Evolutionary conservation across 2,113 vertebrate genomes (phyloP), one percentile per base, ranked within the genome.

Genomic region (Xiphias gladius): DNA sequence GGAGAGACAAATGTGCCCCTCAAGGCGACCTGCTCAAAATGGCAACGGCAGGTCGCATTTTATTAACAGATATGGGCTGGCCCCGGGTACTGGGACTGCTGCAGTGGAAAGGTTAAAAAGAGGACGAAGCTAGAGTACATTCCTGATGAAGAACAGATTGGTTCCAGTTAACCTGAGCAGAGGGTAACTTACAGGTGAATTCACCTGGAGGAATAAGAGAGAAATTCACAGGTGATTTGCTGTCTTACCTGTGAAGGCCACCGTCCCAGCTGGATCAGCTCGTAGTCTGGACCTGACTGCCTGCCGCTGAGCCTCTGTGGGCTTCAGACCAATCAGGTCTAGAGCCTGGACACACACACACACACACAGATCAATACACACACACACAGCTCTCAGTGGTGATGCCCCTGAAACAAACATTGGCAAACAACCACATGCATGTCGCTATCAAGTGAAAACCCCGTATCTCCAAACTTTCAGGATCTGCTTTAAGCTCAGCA

Each of bases 241-340:
- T 19, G n/a, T 67, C 93, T 92, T 92, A 99, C 97, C 97, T 95
- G 96, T 94, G 83, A 96, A 96, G 87, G 95, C 94, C 74, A 97
- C 96, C 9, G 95, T 96, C 74, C 97, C 96, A 19, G 90, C 90
- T 7, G 93, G 92, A 88, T 97, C 96, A 9, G 94, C 91, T 79
- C 86, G 91, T 35, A 98, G 94, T 80, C 95, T 95, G 84, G 96
- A 95, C 91, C 92, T 92, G 78, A 98, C 86, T n/a, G 85, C 77
- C 93, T 96, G 96, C 14, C 94, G 91, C 87, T 98, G 96, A 52
- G 94, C 91, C 54, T 96, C 94, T 48, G 96, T 96, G 70, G 96
- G 96, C 46, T 96, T 95, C 88, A 99, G 94, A 70, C 96, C 97
- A 71, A 97, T 95, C 88, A 96, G 95, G 85, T 95, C 95, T 85